Base-by-base conservation (phyloP, 2,113 vertebrate species). In the Xiphias gladius region DNA sequence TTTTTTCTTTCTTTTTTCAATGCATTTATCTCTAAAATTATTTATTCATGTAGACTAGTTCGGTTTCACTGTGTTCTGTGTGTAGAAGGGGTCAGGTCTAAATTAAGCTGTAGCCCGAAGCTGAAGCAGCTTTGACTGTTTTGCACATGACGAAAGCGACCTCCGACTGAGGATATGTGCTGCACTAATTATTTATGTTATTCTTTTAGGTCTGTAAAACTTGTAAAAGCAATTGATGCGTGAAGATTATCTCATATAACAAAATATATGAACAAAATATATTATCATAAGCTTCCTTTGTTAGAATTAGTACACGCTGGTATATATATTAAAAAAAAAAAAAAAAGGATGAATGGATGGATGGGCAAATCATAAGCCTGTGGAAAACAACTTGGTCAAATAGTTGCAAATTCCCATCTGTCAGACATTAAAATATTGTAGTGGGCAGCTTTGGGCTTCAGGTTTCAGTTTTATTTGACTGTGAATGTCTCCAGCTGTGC, bases 401-500 rank as follows among this genome's bases (percentile, higher is more conserved):
- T 3, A 69, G 20, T 20, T 70, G 75, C 62, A 58, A 72, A 62
- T 76, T 26, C 64, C 73, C 69, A 63, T 67, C 30, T 52, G 68
- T 35, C 57, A 16, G 41, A 39, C 14, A 78, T 86, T 66, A 41
- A 80, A 78, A 46, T 26, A 35, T 79, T 37, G 55, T 6, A 65
- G 37, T 58, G 68, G 54, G 63, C 24, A 76, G 63, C 75, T 72
- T 20, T 66, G 50, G 46, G 41, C 74, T 80, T 74, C 2, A 35
- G 32, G 22, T 39, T 39, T 39, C 32, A 35, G 32, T 81, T 79
- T 71, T 16, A 71, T 71, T 68, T 72, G 50, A 41, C 67, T 46
- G 20, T 39, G 37, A 84, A 28, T 46, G 20, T 72, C 32, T 68
- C 76, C 80, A 76, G 69, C 68, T 80, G 79, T 12, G n/a, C 69